Base-by-base conservation (phyloP, 2,113 vertebrate species). In the Micronycteris hirsuta region DNA sequence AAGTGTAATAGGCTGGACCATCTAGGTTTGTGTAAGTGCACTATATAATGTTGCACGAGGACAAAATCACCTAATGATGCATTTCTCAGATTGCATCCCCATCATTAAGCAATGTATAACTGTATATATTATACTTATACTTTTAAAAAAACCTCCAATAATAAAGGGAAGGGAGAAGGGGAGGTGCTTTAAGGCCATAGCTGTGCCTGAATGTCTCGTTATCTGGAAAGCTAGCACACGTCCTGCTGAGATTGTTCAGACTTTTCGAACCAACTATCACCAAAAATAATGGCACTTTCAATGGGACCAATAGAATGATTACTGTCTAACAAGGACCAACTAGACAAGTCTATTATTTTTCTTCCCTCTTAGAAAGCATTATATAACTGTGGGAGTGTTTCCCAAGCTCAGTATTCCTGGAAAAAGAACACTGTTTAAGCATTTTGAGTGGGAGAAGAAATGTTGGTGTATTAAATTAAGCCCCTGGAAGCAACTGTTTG, bases 381-480 rank as follows among this genome's bases (percentile, higher is more conserved):
- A 26, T 45, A 6, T n/a, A 96, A 89, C 49, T 38, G 73, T 91
- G 61, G 52, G 67, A 74, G 33, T 73, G 31, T 68, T 87, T 84
- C 28, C 58, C 36, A 87, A 86, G 68, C n/a, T 82, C 61, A 73
- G 45, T 41, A 73, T 94, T 96, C 36, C 26, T 94, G 33, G 41
- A 61, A 86, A 65, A 91, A 41, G 31, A 81, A 45, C 9, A 70
- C 20, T 82, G 36, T 43, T 92, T 43, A 91, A 89, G 54, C 38
- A 56, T 89, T 93, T 67, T 93, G 89, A 93, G 77, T 58, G 77
- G 70, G 73, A 88, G 58, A 93, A 96, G 68, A 91, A 86, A 58
- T 54, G 36, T 14, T 94, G 43, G 33, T 58, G 26, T 41, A 78
- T 78, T 91, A 85, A 54, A 76, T 84, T 24, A 96, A 95, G 19